Conservation (phyloP, 1,140 invertebrate species). For the Penaeus vannamei region DNA sequence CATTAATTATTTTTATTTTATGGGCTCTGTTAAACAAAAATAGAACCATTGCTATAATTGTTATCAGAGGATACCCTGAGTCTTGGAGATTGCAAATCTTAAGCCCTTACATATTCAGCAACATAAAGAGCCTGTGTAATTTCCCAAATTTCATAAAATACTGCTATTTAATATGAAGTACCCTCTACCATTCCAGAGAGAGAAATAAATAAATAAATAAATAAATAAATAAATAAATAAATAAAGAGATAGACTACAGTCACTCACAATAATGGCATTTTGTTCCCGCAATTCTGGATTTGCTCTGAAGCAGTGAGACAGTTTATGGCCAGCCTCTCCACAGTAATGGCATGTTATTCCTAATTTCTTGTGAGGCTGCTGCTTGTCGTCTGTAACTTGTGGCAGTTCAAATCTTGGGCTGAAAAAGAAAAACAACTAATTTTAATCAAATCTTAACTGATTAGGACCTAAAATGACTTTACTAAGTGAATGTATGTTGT, state of each 20-base stretch:
- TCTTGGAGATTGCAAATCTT: too few species aligned
- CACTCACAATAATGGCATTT: conserved; percentile 71
- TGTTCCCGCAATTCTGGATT: conserved; percentile 78
- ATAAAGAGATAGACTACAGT: not conserved
- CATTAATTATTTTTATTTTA: too few species aligned
- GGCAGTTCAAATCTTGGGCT: conserved; percentile 95
- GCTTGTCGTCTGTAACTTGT: conserved; percentile 85
- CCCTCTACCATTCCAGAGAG: not conserved
- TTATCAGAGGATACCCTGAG: too few species aligned
- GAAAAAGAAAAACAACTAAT: conserved; percentile 69
- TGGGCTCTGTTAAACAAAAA: too few species aligned
- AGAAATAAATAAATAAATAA: not conserved
- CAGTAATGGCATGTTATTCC: conserved; percentile 94
- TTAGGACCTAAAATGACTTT: too few species aligned
- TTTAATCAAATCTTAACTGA: conserved; percentile 5
- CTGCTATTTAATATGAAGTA: too few species aligned
- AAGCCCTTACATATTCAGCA: too few species aligned
- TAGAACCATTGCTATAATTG: too few species aligned
- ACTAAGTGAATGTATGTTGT: too few species aligned
- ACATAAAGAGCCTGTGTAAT: too few species aligned
- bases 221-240: not conserved
- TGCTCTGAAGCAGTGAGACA: conserved; percentile 90
- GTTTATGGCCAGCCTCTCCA: conserved; percentile 96
- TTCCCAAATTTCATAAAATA: too few species aligned
- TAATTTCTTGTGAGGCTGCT: conserved; percentile 83